These are phyloP conservation scores for Myotis brandtii DNA, from an alignment of 2,113 vertebrate genomes.

Conservation along the genomic window DNA sequence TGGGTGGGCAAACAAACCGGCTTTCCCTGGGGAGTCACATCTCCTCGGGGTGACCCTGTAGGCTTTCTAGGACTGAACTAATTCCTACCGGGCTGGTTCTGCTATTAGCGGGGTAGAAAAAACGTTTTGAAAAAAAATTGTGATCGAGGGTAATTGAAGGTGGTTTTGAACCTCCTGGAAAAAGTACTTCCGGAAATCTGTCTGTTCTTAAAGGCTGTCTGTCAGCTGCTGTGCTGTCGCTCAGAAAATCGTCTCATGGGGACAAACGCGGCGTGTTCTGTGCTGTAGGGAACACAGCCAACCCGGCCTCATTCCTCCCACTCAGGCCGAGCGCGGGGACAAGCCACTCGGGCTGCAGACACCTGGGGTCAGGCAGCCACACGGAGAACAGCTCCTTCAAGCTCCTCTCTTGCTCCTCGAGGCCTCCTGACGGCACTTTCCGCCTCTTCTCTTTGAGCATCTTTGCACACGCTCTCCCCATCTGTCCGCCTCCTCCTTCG, in stretches of 20 bases:
- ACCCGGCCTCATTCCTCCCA: background rate
- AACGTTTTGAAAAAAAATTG: background rate
- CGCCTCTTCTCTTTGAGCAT: background rate
- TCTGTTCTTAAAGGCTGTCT: background rate
- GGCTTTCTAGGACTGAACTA: background rate
- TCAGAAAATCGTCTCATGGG: background rate
- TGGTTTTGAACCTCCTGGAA: background rate
- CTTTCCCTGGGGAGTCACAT: background rate
- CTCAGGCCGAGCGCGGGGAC: accelerated
- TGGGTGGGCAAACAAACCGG: background rate
- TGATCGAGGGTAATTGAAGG: background rate
- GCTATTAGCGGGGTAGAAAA: background rate
- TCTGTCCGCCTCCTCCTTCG: accelerated
- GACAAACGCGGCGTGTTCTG: background rate
- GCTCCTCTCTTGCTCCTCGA: background rate
- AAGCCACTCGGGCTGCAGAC: background rate
- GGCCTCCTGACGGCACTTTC: background rate
- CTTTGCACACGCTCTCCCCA: accelerated
- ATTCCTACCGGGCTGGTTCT: background rate
- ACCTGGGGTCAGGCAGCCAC: background rate
- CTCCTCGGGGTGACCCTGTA: background rate
- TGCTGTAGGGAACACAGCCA: background rate
- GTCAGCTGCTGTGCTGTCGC: background rate
- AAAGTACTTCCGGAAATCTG: background rate
- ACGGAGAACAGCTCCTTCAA: accelerated